Percentiles rank a stretch among this genome's conserved stretches.
These are phyloP conservation scores for Ascaphus truei DNA, from an alignment of 2,113 vertebrate genomes.

Conservation along the genomic window DNA sequence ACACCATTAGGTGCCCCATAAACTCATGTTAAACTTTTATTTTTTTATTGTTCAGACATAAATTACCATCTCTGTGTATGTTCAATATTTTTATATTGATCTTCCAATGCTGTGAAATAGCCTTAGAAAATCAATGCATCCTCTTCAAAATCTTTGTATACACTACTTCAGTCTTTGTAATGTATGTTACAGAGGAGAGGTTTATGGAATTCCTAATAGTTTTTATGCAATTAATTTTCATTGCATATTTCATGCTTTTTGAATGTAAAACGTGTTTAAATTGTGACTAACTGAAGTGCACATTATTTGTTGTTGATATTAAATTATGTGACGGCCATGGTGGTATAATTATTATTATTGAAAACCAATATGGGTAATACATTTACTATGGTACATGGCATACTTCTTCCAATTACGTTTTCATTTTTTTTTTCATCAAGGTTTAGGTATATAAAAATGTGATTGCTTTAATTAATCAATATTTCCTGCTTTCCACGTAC, in stretches of 20 bases:
- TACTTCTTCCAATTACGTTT: too few relatives aligned
- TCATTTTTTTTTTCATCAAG: too few relatives aligned
- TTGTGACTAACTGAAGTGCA: too few relatives aligned
- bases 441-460: too few relatives aligned
- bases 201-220: not conserved
- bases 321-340: not conserved
- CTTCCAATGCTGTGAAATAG: constrained; percentile 30
- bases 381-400: too few relatives aligned
- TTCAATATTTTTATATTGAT: constrained; percentile 33
- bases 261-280: not conserved
- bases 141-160: constrained; percentile 15
- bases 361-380: too few relatives aligned
- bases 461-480: too few relatives aligned
- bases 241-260: not conserved
- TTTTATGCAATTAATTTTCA: not conserved
- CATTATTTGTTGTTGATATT: not conserved
- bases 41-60: constrained; percentile 7
- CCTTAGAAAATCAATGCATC: constrained; percentile 25
- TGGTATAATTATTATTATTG: not conserved
- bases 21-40: constrained; percentile 24
- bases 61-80: constrained; percentile 20
- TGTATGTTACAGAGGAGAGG: not conserved
- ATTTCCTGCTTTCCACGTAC: too few relatives aligned
- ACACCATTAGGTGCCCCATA: constrained; percentile 20
- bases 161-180: constrained; percentile 8